Percentiles rank a stretch among this genome's conserved stretches.
phyloP scores from a whole-genome alignment of 2,888 invertebrate species.

The Protophormia terraenovae region DNA sequence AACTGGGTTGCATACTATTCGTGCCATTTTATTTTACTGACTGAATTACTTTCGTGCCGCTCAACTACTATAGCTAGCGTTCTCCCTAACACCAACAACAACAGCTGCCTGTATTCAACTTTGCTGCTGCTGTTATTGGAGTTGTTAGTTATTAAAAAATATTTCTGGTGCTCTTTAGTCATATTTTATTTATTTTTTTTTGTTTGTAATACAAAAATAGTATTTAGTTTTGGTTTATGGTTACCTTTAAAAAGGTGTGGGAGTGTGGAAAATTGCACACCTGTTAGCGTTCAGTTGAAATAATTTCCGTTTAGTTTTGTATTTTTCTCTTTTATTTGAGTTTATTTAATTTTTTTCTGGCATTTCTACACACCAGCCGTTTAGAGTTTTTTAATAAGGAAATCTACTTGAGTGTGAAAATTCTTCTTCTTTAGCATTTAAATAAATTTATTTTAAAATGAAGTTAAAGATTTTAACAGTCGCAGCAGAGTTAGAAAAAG shows the following conservation, averaged over 20 bases:
- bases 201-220: constrained; percentile 1
- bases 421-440: neutral
- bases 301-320: constrained; percentile 31
- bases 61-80: neutral
- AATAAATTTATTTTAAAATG: neutral
- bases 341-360: neutral
- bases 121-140: neutral
- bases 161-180: neutral
- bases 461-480: neutral
- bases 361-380: neutral
- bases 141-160: constrained; percentile 37
- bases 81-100: neutral
- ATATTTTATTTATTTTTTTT: neutral
- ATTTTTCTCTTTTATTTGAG: constrained; percentile 3
- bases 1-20: constrained; percentile 39
- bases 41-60: neutral
- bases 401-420: constrained; percentile 25
- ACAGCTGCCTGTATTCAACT: neutral
- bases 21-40: constrained; percentile 22
- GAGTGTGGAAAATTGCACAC: constrained; percentile 46
- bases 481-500: neutral
- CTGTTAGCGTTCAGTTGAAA: constrained; percentile 48
- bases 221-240: constrained; percentile 35
- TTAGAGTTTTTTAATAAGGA: constrained; percentile 44
- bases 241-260: constrained; percentile 23